Evolutionary conservation across 2,888 invertebrate genomes (phyloP), one percentile per base, ranked within the genome.

Genomic region (Eilema caniola): DNA sequence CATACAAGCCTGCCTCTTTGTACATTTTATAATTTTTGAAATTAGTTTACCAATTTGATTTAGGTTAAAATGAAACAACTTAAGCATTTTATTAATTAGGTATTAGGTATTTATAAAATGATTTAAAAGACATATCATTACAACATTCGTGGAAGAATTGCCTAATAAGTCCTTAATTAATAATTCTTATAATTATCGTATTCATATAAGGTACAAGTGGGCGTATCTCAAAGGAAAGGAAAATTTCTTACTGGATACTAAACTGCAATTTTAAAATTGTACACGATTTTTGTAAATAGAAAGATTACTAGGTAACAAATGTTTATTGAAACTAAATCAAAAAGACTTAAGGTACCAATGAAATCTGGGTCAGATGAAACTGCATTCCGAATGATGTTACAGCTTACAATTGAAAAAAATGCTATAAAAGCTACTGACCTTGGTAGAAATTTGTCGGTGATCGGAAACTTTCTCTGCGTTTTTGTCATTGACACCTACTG

Each of bases 401-500:
- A n/a, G n/a, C n/a, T n/a, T n/a, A n/a, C 20, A 1, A 4, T 59
- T n/a, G 57, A 25, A 24, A 59, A 24, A 59, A 14, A 23, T 24
- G 23, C 3, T 25, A 24, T 3, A 10, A 53, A 76, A 70, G 59
- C 62, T 65, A 86, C 94, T 91, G 73, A 95, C 95, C 95, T 95
- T 86, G 95, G 95, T 80, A 95, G 90, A 91, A 95, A 95, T 93
- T 94, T 95, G 92, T 95, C 93, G 85, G 92, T 95, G 85, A 95
- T 94, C 88, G 94, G 93, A 85, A 88, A 95, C 90, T 92, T 95
- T 94, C 92, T 95, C 93, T 92, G 92, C 88, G 92, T 91, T 94
- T 89, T 95, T 95, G 93, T 95, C 95, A 95, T 95, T 95, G 95
- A 95, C 95, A 95, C 95, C 90, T 92, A 93, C 89, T 85, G 84